Base-by-base conservation (phyloP, 2,113 vertebrate genomes). In the Trochalopteron elliotii region DNA sequence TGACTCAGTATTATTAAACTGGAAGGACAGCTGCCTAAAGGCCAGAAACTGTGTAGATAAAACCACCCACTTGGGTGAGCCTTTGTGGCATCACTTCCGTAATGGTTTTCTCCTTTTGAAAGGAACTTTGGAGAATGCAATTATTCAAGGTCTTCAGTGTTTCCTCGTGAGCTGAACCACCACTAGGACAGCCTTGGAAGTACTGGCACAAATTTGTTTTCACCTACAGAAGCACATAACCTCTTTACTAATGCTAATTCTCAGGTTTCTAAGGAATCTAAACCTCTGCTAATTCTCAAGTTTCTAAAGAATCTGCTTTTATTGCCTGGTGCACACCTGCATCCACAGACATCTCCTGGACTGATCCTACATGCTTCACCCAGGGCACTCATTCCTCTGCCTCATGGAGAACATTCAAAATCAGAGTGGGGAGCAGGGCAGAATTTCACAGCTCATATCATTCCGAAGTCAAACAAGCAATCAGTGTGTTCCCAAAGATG, bases 371-470 rank as follows among this genome's bases (percentile, higher is more conserved):
- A 15, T 11, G 12, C 23, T 28, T 56, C 30, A 33, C 31, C 24
- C 53, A 21, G 1, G 67, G 13, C 0, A 0, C 12, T 71, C 33
- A 17, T 40, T 57, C 25, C 35, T 16, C 44, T 37, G 12, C 35
- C 22, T 68, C 25, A 50, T 1, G 0, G 1, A 68, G 27, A 83
- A 45, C 30, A 61, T 31, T 24, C 33, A 60, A 84, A 77, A 81
- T 35, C 21, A 47, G 15, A 55, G 7, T 0, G 0, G 23, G 27
- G 12, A 79, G 5, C 5, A 31, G 12, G 27, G 6, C 28, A 89
- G 60, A 87, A 84, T 42, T 27, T 42, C 42, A 50, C 42, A 74
- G 68, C 23, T 70, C 52, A 37, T 57, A 76, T 23, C 35, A 70
- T 35, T 30, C 79, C 30, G 0, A 82, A 78, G 49, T 30, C 55